Evolutionary conservation across 2,113 vertebrate species (phyloP).

Genomic region (Tupaia tana): DNA sequence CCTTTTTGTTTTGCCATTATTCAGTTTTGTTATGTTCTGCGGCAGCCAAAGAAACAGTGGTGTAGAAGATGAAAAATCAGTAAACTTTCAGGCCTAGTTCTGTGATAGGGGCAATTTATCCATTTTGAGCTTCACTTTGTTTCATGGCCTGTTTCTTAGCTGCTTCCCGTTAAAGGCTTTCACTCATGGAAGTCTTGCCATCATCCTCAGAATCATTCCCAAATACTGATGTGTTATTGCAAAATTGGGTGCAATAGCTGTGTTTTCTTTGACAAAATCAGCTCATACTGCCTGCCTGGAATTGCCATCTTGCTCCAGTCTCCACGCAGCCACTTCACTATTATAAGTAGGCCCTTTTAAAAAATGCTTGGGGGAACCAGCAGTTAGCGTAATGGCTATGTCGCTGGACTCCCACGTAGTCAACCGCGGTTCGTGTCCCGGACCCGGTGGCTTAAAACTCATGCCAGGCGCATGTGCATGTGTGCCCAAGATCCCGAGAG

Average conservation of each 20-base stretch:
- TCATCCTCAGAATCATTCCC: no score
- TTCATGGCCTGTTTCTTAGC: constrained; percentile 97
- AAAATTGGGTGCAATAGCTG: no score
- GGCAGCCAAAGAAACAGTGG: background rate
- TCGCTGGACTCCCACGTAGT: no score
- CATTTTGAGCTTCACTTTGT: constrained; percentile 80
- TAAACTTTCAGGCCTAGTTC: background rate
- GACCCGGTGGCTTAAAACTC: no score
- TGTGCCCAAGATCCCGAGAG: no score
- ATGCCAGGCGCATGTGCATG: no score
- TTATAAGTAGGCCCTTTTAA: background rate
- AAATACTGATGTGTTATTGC: no score
- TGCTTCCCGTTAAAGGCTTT: constrained; percentile 95
- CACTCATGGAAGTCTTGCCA: constrained; percentile 92
- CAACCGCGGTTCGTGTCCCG: no score
- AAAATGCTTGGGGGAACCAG: background rate
- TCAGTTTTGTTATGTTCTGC: background rate
- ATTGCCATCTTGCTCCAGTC: no score
- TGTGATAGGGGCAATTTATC: background rate
- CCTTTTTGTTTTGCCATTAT: constrained; percentile 90
- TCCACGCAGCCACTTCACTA: background rate
- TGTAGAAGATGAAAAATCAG: background rate
- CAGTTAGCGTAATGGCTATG: no score
- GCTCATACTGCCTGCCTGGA: no score
- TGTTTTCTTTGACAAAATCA: no score